Conservation (phyloP, 2,888 invertebrate species). For the Pseudococcus longispinus region DNA sequence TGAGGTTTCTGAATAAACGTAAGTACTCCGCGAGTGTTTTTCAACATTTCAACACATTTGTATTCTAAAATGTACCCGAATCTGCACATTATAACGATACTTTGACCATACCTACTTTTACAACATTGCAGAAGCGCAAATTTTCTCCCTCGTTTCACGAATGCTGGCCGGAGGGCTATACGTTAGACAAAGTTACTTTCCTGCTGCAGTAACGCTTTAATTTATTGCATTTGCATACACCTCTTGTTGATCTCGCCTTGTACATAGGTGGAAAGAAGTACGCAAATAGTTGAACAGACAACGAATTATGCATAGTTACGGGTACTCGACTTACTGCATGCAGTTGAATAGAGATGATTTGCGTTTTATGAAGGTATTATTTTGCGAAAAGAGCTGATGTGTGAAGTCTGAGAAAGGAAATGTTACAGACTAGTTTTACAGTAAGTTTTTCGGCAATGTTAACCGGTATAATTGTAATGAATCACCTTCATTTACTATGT, state of each 20-base stretch:
- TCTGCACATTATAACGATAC: too few species aligned
- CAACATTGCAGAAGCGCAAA: background rate
- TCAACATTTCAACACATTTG: background rate
- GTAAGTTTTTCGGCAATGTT: background rate
- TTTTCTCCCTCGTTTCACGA: background rate
- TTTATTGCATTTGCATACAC: constrained; percentile 7
- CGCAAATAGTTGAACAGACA: background rate
- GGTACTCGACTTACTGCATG: background rate
- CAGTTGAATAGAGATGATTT: background rate
- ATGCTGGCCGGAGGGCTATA: background rate
- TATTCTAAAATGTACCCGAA: too few species aligned
- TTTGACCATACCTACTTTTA: background rate
- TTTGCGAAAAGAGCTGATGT: background rate
- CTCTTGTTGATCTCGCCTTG: background rate
- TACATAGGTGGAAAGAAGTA: background rate
- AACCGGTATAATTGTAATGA: background rate
- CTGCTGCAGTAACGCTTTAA: background rate
- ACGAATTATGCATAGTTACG: background rate
- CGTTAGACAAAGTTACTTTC: background rate
- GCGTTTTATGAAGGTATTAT: background rate
- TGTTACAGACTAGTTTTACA: background rate
- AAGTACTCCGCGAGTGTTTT: background rate
- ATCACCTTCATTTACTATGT: background rate
- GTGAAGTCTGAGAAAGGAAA: background rate
- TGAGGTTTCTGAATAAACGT: constrained; percentile 3